Evolutionary conservation across 2,888 invertebrate species (phyloP).

Genomic region (Cyclophora punctaria): DNA sequence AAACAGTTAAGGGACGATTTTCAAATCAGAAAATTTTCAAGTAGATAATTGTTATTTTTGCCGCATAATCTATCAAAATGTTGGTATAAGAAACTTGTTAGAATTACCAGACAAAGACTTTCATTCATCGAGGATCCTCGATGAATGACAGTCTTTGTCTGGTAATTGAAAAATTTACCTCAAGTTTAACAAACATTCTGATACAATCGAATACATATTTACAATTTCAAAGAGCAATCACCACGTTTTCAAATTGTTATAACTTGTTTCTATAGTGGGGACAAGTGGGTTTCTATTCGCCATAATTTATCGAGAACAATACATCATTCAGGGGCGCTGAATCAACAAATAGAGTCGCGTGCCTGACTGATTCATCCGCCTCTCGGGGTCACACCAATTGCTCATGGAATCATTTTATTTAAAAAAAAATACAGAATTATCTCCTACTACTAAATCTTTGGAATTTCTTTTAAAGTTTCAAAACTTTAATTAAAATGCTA

Average conservation of each 20-base stretch:
- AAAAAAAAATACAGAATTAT: conserved; percentile 17
- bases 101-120: too few relatives aligned
- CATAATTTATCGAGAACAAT: conserved; percentile 39
- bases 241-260: too few relatives aligned
- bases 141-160: too few relatives aligned
- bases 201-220: too few relatives aligned
- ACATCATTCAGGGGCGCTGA: conserved; percentile 36
- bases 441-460: conserved; percentile 7
- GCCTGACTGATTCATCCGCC: conserved; percentile 31
- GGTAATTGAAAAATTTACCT: too few relatives aligned
- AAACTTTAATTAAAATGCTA: conserved; percentile 14
- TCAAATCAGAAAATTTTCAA: background rate
- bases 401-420: conserved; percentile 6
- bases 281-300: conserved; percentile 25
- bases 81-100: too few relatives aligned
- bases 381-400: conserved; percentile 11
- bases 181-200: too few relatives aligned
- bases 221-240: too few relatives aligned
- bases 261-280: conserved; percentile 1
- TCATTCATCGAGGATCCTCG: too few relatives aligned
- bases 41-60: background rate
- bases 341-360: conserved; percentile 37
- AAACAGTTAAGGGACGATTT: conserved; percentile 7
- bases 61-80: too few relatives aligned
- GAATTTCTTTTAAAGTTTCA: conserved; percentile 9